Base-by-base conservation (phyloP, 2,888 invertebrate species). In the Hesperia comma region DNA sequence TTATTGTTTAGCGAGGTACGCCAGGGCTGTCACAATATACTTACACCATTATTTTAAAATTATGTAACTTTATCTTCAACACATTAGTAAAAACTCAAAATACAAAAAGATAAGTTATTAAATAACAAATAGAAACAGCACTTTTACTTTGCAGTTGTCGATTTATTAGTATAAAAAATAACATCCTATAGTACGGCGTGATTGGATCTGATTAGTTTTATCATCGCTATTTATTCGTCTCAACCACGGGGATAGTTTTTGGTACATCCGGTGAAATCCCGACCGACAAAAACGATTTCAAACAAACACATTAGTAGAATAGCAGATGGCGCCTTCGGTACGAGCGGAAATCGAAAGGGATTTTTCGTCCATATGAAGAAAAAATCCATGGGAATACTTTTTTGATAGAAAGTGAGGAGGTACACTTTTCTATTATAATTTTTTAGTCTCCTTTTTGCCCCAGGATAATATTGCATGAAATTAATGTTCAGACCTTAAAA, bases 271-370 rank as follows among this genome's bases (percentile, higher is more conserved):
- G 90, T 88, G 86, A 86, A 89, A 90, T 88, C 88, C 75, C 75
- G 74, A 73, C 73, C 57, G 12, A 77, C 86, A 89, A 89, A 88
- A 86, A 80, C 72, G 74, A 77, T 84, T 86, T 79, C 83, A 86
- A 88, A 88, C 85, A 88, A 88, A 89, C 86, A 87, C 85, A 84
- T 83, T 84, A 85, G 83, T 81, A 83, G 86, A 84, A 87, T 81
- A 79, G 87, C 92, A 92, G 90, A 91, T 92, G 92, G 92, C 90
- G 90, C 90, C 88, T 82, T 46, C 74, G 69, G 66, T 61, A 70
- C 67, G 79, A 79, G 78, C 90, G 92, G 92, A 92, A 92, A 92
- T 90, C 91, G 92, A 92, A 92, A 92, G 92, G 81, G 67, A 75
- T 79, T 82, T 84, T 85, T 78, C 80, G 75, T 74, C 71, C 71